These are phyloP conservation scores for Mystacides longicornis DNA, from an alignment of 2,888 invertebrate species.

Conservation along the genomic window DNA sequence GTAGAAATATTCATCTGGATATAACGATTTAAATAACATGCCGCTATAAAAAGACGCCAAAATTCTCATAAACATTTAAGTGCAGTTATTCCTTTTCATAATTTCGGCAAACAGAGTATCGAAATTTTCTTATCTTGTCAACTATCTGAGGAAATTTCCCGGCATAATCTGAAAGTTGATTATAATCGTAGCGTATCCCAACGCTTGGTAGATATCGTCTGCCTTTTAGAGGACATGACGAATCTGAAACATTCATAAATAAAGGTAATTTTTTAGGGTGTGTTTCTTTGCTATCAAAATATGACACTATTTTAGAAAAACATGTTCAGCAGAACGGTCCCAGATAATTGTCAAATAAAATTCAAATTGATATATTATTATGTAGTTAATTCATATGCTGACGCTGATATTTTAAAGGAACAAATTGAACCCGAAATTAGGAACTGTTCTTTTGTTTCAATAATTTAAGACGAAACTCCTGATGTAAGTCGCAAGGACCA, in stretches of 20 bases:
- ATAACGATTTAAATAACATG: background rate
- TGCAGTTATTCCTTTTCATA: background rate
- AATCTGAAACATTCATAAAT: constrained; percentile 27
- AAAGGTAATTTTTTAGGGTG: constrained; percentile 29
- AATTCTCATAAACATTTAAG: background rate
- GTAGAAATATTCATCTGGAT: too few species aligned
- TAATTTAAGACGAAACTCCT: too few species aligned
- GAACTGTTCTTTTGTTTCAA: too few species aligned
- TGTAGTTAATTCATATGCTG: too few species aligned
- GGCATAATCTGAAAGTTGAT: background rate
- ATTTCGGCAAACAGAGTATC: background rate
- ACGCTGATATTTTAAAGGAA: constrained; percentile 27
- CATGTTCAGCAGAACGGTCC: constrained; percentile 31
- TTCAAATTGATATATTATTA: constrained; percentile 1
- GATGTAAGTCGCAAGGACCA: constrained; percentile 28
- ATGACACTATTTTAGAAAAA: constrained; percentile 28
- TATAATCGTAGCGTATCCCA: background rate
- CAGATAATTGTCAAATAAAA: constrained; percentile 25
- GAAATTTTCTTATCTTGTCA: background rate
- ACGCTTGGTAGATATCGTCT: constrained; percentile 1
- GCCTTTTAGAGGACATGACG: constrained; percentile 27
- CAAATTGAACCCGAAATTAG: constrained; percentile 26
- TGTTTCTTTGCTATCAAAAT: constrained; percentile 28
- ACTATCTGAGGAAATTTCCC: background rate
- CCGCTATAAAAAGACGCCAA: background rate